These are phyloP conservation scores for Nephrotoma appendiculata DNA, from an alignment of 2,888 invertebrate species.

Conservation along the genomic window DNA sequence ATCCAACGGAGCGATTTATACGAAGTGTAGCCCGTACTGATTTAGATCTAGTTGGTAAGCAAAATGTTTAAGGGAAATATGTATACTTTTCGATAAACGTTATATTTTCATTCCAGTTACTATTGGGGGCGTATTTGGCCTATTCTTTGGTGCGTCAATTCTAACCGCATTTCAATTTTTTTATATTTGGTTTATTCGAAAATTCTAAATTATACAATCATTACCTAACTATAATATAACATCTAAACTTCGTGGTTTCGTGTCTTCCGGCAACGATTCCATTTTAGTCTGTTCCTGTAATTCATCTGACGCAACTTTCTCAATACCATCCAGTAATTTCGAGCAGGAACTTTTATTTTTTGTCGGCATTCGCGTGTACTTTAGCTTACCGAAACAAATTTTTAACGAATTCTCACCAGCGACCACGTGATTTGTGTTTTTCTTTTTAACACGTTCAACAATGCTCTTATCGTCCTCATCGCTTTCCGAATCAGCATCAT, in stretches of 20 bases:
- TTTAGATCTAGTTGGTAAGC: conserved; percentile 13
- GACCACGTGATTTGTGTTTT: background rate
- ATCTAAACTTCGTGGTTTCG: background rate
- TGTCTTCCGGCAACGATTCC: background rate
- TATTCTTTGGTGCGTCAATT: conserved; percentile 15
- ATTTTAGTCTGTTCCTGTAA: background rate
- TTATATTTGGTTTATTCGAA: conserved; percentile 13
- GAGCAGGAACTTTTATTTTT: background rate
- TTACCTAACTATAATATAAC: background rate
- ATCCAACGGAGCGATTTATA: conserved; percentile 10
- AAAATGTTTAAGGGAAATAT: background rate
- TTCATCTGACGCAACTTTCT: background rate
- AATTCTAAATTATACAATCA: conserved; percentile 8
- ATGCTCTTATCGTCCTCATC: background rate
- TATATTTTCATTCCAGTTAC: conserved; percentile 9
- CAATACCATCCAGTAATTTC: background rate
- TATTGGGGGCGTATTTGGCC: conserved; percentile 13
- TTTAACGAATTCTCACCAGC: background rate
- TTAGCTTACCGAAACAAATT: background rate
- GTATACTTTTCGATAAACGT: background rate
- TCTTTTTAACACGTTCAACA: background rate
- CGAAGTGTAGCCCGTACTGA: conserved; percentile 8
- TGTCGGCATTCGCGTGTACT: background rate
- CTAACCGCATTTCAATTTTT: conserved; percentile 12
- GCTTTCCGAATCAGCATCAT: background rate